These are phyloP conservation scores for Diplodus sargus DNA, from an alignment of 2,797 vertebrate species.

Conservation along the genomic window DNA sequence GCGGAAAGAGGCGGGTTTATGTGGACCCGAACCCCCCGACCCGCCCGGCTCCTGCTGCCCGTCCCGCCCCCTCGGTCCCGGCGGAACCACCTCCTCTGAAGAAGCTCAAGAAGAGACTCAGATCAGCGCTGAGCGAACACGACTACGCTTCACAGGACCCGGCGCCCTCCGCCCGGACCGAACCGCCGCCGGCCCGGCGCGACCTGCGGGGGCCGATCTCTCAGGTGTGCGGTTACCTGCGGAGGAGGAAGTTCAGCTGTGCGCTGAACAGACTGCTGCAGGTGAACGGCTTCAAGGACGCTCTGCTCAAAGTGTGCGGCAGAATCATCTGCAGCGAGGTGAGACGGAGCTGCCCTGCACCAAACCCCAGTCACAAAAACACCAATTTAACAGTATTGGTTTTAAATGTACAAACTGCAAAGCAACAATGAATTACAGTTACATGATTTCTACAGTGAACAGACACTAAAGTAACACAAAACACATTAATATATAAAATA, in stretches of 20 bases:
- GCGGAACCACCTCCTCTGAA: background rate
- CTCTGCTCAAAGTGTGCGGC: background rate
- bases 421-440: no score
- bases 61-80: background rate
- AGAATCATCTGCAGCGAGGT: background rate
- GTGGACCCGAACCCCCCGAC: background rate
- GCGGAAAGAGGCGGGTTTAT: background rate
- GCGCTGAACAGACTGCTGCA: slow-evolving; percentile 1
- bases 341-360: background rate
- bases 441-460: no score
- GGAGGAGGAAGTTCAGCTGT: background rate
- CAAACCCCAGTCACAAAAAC: background rate
- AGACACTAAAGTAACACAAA: no score
- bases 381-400: no score
- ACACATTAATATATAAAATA: no score
- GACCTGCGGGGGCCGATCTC: background rate
- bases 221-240: background rate
- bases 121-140: background rate
- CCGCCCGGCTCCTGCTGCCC: no score
- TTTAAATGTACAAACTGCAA: no score
- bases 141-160: slow-evolving; percentile 6
- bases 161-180: background rate
- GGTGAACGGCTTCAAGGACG: slow-evolving; percentile 1
- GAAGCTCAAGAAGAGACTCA: background rate
- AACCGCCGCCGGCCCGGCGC: background rate